Conservation (phyloP, 2,797 vertebrate species). For the Nothura maculosa region DNA sequence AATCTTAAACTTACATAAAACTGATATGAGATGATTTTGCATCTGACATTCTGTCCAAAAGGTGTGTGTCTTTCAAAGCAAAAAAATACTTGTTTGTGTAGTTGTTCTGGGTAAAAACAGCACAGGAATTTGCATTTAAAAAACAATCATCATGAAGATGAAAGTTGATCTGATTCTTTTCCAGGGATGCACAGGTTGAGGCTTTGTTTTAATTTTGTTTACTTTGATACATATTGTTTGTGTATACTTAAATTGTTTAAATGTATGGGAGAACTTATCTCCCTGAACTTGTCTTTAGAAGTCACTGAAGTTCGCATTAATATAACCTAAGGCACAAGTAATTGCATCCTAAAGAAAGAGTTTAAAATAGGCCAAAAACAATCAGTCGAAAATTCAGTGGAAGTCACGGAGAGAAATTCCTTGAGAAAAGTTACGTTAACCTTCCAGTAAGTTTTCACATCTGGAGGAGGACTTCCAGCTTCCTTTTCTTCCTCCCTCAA, state of each 20-base stretch:
- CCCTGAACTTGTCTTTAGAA: not conserved
- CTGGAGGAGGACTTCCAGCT: not conserved
- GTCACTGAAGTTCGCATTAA: not conserved
- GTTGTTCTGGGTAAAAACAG: not conserved
- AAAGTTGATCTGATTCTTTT: not conserved
- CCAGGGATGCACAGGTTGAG: not conserved
- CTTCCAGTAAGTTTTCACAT: not conserved
- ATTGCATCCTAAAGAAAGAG: not conserved
- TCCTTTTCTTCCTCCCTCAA: slow-evolving; percentile 6
- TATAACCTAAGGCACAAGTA: not conserved
- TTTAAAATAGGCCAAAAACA: not conserved
- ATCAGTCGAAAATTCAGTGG: not conserved
- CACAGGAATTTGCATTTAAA: not conserved
- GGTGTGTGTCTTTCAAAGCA: not conserved
- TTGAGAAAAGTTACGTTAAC: not conserved
- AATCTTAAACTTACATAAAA: not conserved
- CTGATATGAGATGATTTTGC: not conserved
- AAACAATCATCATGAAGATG: not conserved
- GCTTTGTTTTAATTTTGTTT: not conserved
- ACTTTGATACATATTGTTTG: not conserved
- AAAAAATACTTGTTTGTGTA: not conserved
- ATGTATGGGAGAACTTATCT: rapidly evolving
- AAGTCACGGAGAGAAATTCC: not conserved
- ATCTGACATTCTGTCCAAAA: not conserved
- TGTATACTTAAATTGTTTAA: not conserved